Evolutionary conservation across 2,113 vertebrate species (phyloP).

Genomic region (Etia nguti): DNA sequence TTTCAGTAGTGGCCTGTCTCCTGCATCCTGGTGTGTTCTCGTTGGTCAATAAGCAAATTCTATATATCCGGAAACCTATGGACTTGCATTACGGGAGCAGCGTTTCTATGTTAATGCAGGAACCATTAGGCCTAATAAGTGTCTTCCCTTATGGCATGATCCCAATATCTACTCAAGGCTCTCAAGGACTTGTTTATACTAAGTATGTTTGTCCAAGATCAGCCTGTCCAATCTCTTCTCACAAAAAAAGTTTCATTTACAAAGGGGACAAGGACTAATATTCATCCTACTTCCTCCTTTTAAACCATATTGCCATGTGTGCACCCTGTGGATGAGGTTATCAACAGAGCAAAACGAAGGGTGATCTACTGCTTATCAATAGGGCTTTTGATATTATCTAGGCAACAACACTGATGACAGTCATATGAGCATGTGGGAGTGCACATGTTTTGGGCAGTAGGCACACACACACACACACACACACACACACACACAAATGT

Average conservation of each 20-base stretch:
- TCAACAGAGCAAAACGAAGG: neutral
- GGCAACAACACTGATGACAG: constrained; percentile 50
- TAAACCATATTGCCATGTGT: neutral
- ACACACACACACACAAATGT: neutral
- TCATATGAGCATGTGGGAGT: constrained; percentile 58
- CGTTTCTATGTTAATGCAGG: constrained; percentile 29
- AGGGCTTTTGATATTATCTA: constrained; percentile 52
- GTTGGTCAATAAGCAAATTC: constrained; percentile 40
- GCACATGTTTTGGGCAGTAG: neutral
- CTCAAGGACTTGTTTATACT: constrained; percentile 23
- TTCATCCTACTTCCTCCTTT: neutral
- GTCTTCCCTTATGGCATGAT: constrained; percentile 24
- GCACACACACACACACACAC: neutral
- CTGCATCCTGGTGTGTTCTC: neutral
- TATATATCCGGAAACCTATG: constrained; percentile 12
- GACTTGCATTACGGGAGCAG: constrained; percentile 16
- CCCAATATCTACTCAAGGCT: constrained; percentile 37
- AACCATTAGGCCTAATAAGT: constrained; percentile 55
- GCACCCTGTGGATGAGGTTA: neutral
- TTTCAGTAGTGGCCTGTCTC: constrained; percentile 2
- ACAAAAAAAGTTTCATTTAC: neutral
- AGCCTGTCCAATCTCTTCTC: neutral
- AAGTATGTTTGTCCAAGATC: constrained; percentile 22
- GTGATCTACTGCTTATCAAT: constrained; percentile 47
- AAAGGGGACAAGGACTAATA: neutral